phyloP scores from a whole-genome alignment of 2,888 invertebrate genomes.

The Orthosia cruda region DNA sequence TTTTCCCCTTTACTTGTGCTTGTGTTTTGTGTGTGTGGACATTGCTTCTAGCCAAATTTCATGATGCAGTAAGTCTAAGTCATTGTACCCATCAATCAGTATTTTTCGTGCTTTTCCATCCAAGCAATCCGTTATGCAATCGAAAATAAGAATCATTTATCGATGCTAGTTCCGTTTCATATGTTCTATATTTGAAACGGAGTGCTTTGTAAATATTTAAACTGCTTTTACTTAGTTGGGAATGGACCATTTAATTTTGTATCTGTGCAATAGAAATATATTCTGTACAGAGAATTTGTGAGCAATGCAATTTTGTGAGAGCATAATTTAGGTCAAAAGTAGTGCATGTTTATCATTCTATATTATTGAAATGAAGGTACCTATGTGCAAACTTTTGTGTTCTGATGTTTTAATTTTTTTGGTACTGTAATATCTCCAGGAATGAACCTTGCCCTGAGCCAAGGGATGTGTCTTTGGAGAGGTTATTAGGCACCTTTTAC shows the following conservation, averaged over 20 bases:
- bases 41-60: too few species aligned
- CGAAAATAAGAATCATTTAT: neutral
- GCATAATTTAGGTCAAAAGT: slow-evolving; percentile 6
- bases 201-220: slow-evolving; percentile 33
- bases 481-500: too few species aligned
- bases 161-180: neutral
- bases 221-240: slow-evolving; percentile 17
- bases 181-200: slow-evolving; percentile 15
- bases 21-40: too few species aligned
- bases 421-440: too few species aligned
- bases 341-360: neutral
- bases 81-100: too few species aligned
- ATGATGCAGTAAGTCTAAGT: too few species aligned
- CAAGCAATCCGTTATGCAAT: neutral
- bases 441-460: too few species aligned
- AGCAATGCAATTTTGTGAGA: slow-evolving; percentile 34
- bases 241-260: slow-evolving; percentile 14
- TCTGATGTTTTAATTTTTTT: neutral
- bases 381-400: neutral
- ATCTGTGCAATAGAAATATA: slow-evolving; percentile 28
- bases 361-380: neutral
- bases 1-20: too few species aligned
- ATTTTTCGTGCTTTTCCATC: neutral
- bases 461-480: too few species aligned
- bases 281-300: slow-evolving; percentile 18